phyloP scores from a whole-genome alignment of 2,888 invertebrate genomes.

The Germaria angustata region DNA sequence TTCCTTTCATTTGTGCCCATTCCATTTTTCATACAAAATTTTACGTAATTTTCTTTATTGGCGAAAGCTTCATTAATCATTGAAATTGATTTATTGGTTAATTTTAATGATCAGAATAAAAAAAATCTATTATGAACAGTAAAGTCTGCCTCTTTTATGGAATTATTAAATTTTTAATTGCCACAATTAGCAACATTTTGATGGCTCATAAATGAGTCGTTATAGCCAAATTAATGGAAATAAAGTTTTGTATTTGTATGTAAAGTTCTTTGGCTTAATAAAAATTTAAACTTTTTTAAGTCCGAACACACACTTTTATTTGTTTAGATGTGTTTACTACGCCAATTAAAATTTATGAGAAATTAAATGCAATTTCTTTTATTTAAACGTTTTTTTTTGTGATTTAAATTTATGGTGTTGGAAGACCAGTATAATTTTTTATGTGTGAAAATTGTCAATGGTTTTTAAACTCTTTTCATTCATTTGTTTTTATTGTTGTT shows the following conservation, averaged over 20 bases:
- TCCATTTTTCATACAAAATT: no score
- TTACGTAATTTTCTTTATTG: neutral
- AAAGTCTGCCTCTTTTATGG: neutral
- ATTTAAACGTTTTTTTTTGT: neutral
- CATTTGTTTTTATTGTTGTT: neutral
- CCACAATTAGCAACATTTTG: slow-evolving; percentile 50
- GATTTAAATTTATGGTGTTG: neutral
- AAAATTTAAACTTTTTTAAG: neutral
- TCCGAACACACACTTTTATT: neutral
- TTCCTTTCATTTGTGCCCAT: no score
- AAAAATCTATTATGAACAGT: neutral
- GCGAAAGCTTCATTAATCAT: no score
- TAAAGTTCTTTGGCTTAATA: neutral
- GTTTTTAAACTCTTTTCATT: slow-evolving; percentile 6
- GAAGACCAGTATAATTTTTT: slow-evolving; percentile 14
- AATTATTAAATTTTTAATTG: slow-evolving; percentile 44
- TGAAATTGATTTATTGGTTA: neutral
- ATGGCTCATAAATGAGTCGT: slow-evolving; percentile 48
- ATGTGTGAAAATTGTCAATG: slow-evolving; percentile 49
- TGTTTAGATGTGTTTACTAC: neutral
- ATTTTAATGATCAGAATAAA: neutral
- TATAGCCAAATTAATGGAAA: slow-evolving; percentile 7
- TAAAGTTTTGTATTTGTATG: neutral
- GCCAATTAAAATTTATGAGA: neutral
- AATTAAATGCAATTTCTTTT: neutral